Base-by-base conservation (phyloP, 2,113 vertebrate species). In the Copsychus sechellarum region DNA sequence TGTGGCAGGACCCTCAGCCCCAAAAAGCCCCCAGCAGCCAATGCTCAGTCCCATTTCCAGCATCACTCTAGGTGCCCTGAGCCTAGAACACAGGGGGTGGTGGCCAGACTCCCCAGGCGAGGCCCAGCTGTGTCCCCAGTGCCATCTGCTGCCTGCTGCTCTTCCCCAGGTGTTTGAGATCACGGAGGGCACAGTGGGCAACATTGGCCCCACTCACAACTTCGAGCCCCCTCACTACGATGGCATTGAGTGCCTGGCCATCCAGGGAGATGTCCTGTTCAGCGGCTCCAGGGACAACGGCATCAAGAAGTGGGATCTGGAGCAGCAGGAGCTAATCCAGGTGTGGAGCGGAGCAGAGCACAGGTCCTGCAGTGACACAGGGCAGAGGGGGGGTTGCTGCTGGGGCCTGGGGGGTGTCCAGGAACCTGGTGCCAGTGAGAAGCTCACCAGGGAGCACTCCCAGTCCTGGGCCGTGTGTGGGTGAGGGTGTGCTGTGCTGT, bases 161-260 rank as follows among this genome's bases (percentile, higher is more conserved):
- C 77, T 88, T 48, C 51, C 73, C 3, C 93, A 99, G 99, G 98
- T 99, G 95, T 99, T 99, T 90, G 98, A 99, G 72, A 98, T 99
- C 62, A 97, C 98, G 0, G 99, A 99, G 95, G 98, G 98, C 45
- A 98, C 92, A 62, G 95, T 96, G 22, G 99, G 99, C 69, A 99
- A 99, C 15, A 94, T 99, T 4, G 97, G 98, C 70, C 99, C 99
- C 31, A 98, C 99, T 51, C 99, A 99, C 96, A 99, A 99, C 98
- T 99, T 99, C 8, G 99, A 99, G 96, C 99, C 99, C 6, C 99
- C 99, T 2, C 99, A 99, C 97, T 99, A 99, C 0, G 99, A 99
- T 0, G 99, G 99, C 83, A 99, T 99, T 2, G 99, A 99, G 97
- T 99, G 99, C 76, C 97, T 99, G 90, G 98, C 99, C 47, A 98